Base-by-base conservation (phyloP, 2,797 vertebrate species). In the Sebastolobus alascanus region DNA sequence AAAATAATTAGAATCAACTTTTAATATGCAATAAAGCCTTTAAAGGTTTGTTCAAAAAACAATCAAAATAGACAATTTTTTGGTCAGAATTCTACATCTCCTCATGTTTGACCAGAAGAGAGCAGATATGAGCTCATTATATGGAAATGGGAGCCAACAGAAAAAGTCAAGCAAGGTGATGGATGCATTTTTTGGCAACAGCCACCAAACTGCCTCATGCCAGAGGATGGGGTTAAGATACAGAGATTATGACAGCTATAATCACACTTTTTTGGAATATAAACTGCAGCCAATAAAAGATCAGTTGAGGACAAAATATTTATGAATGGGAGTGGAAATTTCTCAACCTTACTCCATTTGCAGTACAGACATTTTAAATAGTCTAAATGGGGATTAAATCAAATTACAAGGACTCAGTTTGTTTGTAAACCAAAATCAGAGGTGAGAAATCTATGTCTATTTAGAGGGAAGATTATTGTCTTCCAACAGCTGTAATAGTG, bases 171-270 rank as follows among this genome's bases (percentile, higher is more conserved):
- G 0, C 5, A 8, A 83, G 63, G 50, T 63, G 58, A 66, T 70
- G 40, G 22, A 54, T 27, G 52, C 16, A 12, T 38, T 55, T 55
- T 50, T 68, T 67, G 43, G 10, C 56, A 65, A 16, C 37, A 29
- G n/a, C 29, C 64, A 40, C 10, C 16, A 46, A 68, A 50, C 29
- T 25, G 33, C 40, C 37, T 65, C 10, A 18, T 10, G 29, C 18
- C 63, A 61, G 67, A 56, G 35, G 58, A 55, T 22, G 40, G 33
- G 35, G 16, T 76, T 77, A 74, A 72, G 1, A 74, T 60, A 10
- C 73, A 61, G 61, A 82, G 77, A 90, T 87, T 80, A 84, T 58
- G 13, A 37, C 4, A 61, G 50, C 29, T 76, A 43, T 82, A 73
- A 87, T 80, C 73, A 68, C 14, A 1, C 40, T 52, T 73, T 73